phyloP scores from a whole-genome alignment of 2,113 vertebrate species.

The Ciconia stormi region DNA sequence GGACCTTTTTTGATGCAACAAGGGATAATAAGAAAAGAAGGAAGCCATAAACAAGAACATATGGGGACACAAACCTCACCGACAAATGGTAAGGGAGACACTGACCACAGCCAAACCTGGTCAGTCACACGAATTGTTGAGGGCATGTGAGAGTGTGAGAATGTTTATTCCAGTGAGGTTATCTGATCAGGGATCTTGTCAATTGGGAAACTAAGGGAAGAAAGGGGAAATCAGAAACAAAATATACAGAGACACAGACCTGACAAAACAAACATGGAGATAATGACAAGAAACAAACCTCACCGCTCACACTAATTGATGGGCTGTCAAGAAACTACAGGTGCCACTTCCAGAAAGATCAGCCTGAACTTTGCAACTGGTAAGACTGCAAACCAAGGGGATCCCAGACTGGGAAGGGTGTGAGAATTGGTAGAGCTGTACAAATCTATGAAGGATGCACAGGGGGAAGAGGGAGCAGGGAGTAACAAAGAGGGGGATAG shows the following conservation, averaged over 20 bases:
- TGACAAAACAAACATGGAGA: not conserved
- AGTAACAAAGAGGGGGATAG: fast-evolving
- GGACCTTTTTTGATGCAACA: not conserved
- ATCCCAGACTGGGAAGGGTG: not conserved
- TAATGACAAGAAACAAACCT: not conserved
- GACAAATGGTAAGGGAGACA: not conserved
- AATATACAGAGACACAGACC: not conserved
- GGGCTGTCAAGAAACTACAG: not conserved
- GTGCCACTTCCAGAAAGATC: not conserved
- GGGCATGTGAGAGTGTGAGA: not conserved
- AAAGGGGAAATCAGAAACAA: not conserved
- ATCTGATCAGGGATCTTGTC: not conserved
- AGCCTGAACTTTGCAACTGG: not conserved
- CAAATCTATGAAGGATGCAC: not conserved
- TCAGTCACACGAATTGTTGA: not conserved
- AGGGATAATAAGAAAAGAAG: not conserved
- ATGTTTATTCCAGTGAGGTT: not conserved
- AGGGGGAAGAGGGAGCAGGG: not conserved
- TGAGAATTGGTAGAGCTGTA: not conserved
- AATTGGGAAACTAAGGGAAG: not conserved
- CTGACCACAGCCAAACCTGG: not conserved
- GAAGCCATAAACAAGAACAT: not conserved
- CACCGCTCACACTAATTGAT: not conserved
- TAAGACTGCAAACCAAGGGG: not conserved
- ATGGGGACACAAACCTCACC: not conserved